These are phyloP conservation scores for Chondrilla cf. caribensis DNA, from an alignment of 37 sponge, comb jelly and placozoan species.

Conservation along the genomic window DNA sequence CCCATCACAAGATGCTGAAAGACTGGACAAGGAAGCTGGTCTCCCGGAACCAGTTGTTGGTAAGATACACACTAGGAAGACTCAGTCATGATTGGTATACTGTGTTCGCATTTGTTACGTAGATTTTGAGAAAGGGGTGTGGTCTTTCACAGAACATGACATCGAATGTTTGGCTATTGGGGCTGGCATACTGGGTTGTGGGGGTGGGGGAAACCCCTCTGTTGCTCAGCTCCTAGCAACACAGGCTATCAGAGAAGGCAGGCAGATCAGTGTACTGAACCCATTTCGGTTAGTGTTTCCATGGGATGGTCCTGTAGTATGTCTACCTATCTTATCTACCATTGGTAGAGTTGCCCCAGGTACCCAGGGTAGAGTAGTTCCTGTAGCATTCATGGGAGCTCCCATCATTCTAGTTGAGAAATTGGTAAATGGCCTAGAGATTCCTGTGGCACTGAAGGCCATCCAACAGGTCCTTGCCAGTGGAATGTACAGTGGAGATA, in stretches of 20 bases:
- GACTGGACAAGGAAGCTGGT: conserved; percentile 40
- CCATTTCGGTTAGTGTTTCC: conserved; percentile 47
- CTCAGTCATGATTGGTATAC: not conserved
- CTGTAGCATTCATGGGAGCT: conserved; percentile 82
- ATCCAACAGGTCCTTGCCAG: conserved; percentile 44
- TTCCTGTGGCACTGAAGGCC: conserved; percentile 21
- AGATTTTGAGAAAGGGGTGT: conserved; percentile 38
- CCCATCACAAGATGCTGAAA: conserved; percentile 33
- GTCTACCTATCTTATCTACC: no score
- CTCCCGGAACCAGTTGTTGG: conserved; percentile 40
- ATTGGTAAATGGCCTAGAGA: conserved; percentile 51
- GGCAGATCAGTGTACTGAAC: conserved; percentile 47
- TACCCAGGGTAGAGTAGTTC: conserved; percentile 20
- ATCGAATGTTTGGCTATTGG: conserved; percentile 78
- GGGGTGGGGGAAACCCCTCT: conserved; percentile 84
- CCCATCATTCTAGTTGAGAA: conserved; percentile 73
- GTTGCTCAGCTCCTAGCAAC: conserved; percentile 42
- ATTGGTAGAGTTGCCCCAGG: conserved; percentile 28
- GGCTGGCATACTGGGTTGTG: conserved; percentile 86
- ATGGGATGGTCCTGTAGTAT: no score
- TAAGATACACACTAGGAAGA: not conserved
- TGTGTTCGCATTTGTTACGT: not conserved
- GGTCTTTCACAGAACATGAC: conserved; percentile 62
- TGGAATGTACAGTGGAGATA: conserved; percentile 44
- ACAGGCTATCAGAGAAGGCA: conserved; percentile 40